These are phyloP conservation scores for Hemiprocne comata DNA, from an alignment of 2,113 vertebrate species.

Conservation along the genomic window DNA sequence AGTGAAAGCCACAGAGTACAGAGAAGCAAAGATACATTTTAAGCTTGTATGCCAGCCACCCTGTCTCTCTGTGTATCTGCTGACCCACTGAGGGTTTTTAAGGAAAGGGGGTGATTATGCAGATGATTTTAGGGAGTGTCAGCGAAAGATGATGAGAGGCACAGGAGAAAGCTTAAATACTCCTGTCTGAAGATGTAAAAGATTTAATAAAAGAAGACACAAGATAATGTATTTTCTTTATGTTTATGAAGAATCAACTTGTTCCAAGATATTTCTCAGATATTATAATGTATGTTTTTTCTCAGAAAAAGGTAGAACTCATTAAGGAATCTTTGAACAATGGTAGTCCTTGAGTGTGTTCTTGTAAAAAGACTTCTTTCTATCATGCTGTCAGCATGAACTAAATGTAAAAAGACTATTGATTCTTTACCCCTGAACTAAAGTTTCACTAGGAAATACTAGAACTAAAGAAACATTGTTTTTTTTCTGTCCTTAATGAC, in stretches of 20 bases:
- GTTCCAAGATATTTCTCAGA: not conserved
- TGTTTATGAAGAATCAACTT: not conserved
- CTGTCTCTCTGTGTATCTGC: not conserved
- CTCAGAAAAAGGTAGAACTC: not conserved
- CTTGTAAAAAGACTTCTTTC: not conserved
- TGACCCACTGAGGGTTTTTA: not conserved
- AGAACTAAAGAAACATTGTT: not conserved
- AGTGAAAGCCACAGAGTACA: not conserved
- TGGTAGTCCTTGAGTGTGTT: not conserved
- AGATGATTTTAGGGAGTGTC: not conserved
- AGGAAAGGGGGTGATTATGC: accelerated
- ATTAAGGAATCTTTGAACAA: not conserved
- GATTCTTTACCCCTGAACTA: not conserved
- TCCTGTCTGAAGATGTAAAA: not conserved
- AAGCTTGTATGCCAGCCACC: not conserved
- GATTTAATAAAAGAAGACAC: not conserved
- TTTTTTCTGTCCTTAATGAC: not conserved
- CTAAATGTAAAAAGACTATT: not conserved
- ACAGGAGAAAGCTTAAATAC: not conserved
- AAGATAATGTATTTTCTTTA: not conserved
- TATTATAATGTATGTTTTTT: not conserved
- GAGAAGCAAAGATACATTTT: not conserved
- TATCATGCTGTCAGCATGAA: not conserved
- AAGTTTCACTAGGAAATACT: not conserved
- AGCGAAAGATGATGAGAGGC: not conserved